Evolutionary conservation across 2,113 vertebrate species (phyloP).

Genomic region (Ophiodon elongatus): DNA sequence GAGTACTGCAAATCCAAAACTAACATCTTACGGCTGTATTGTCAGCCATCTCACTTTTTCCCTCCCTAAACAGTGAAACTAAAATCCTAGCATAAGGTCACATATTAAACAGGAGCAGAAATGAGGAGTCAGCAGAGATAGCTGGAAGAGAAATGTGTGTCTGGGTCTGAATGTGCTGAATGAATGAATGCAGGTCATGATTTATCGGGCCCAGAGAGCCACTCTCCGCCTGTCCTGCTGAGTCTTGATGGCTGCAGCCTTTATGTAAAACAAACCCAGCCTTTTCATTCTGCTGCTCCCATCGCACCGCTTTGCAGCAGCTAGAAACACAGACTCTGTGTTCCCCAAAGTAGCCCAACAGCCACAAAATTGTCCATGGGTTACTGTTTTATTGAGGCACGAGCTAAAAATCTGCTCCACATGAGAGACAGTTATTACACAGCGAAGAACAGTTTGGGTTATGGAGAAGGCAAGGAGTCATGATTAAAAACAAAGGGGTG

Average conservation of each 20-base stretch:
- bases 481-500: slow-evolving; percentile 72
- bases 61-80: slow-evolving; percentile 61
- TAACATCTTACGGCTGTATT: slow-evolving; percentile 26
- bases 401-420: slow-evolving; percentile 62
- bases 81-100: slow-evolving; percentile 77
- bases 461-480: slow-evolving; percentile 47
- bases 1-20: slow-evolving; percentile 19
- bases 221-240: slow-evolving; percentile 77
- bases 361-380: slow-evolving; percentile 73
- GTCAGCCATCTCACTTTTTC: slow-evolving; percentile 50
- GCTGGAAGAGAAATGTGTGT: slow-evolving; percentile 73
- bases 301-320: slow-evolving; percentile 55
- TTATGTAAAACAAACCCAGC: slow-evolving; percentile 84
- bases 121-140: slow-evolving; percentile 82
- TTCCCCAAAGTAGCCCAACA: slow-evolving; percentile 72
- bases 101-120: slow-evolving; percentile 77
- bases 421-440: slow-evolving; percentile 66
- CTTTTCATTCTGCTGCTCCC: slow-evolving; percentile 81
- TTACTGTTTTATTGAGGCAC: slow-evolving; percentile 75
- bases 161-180: slow-evolving; percentile 83
- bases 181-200: slow-evolving; percentile 81
- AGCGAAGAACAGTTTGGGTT: slow-evolving; percentile 62
- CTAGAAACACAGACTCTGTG: slow-evolving; percentile 68
- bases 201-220: slow-evolving; percentile 80
- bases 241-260: slow-evolving; percentile 79